phyloP scores from a whole-genome alignment of 64 coral and sea anemone genomes.

The Montipora capricornis region DNA sequence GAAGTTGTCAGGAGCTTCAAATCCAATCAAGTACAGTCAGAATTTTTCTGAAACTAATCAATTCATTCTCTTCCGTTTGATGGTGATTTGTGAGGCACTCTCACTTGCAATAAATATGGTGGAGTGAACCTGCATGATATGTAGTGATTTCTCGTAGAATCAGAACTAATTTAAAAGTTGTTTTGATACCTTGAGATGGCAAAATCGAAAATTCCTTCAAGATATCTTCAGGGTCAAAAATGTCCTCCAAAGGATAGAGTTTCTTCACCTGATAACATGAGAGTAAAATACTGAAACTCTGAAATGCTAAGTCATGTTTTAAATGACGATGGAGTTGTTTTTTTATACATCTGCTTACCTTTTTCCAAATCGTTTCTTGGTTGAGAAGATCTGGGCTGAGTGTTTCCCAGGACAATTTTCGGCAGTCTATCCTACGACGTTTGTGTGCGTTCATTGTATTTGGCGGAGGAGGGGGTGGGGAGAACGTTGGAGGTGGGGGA shows the following conservation, averaged over 20 bases:
- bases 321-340: not conserved
- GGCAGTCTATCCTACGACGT: not conserved
- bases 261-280: slow-evolving; percentile 1
- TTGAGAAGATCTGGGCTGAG: slow-evolving; percentile 37
- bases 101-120: no score
- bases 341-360: not conserved
- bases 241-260: slow-evolving; percentile 7
- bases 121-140: no score
- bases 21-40: no score
- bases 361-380: slow-evolving; percentile 31
- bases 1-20: no score
- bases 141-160: not conserved
- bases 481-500: slow-evolving; percentile 13
- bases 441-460: slow-evolving; percentile 28
- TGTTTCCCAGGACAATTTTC: slow-evolving; percentile 39
- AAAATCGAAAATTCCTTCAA: slow-evolving; percentile 16
- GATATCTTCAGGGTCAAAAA: slow-evolving; percentile 32
- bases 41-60: no score
- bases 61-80: no score
- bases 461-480: slow-evolving; percentile 33
- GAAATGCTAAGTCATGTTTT: no score
- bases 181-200: slow-evolving; percentile 1
- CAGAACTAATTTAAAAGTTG: not conserved
- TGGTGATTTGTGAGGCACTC: no score
- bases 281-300: no score